Conservation (phyloP, 2,113 vertebrate species). For the Saccopteryx leptura region DNA sequence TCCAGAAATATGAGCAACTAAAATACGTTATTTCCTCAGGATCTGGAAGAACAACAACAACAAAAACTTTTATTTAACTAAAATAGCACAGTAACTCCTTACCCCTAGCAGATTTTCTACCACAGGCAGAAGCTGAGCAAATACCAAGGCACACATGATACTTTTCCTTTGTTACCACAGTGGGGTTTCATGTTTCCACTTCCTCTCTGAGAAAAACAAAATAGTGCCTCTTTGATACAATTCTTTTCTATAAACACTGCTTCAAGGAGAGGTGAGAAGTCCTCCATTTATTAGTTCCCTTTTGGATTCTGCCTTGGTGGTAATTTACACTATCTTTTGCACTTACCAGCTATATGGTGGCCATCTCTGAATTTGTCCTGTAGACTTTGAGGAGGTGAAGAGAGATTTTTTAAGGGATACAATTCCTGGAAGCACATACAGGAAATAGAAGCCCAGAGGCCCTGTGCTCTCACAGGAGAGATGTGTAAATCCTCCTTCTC, state of each 20-base stretch:
- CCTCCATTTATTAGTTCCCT: background rate
- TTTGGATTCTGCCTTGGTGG: background rate
- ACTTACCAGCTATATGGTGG: accelerated
- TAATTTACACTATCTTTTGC: background rate
- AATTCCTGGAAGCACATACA: background rate
- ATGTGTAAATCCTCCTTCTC: background rate
- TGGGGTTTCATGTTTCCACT: background rate
- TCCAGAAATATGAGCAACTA: background rate
- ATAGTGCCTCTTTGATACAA: background rate
- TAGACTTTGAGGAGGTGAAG: background rate
- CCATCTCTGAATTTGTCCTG: background rate
- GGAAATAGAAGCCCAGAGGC: background rate
- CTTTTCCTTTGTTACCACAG: background rate
- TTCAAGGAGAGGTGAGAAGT: background rate
- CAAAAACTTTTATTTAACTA: constrained; percentile 24
- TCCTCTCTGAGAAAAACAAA: background rate
- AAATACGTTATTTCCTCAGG: background rate
- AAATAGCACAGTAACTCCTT: background rate
- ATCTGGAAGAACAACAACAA: constrained; percentile 27
- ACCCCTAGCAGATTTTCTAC: background rate
- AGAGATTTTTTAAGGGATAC: background rate
- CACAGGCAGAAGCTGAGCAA: background rate
- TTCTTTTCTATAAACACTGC: background rate
- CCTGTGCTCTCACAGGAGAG: background rate
- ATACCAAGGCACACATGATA: background rate